Percentiles rank a stretch among this genome's conserved stretches.
These are phyloP conservation scores for Siderastrea siderea DNA, from an alignment of 92 coral and sea anemone genomes.

Conservation along the genomic window DNA sequence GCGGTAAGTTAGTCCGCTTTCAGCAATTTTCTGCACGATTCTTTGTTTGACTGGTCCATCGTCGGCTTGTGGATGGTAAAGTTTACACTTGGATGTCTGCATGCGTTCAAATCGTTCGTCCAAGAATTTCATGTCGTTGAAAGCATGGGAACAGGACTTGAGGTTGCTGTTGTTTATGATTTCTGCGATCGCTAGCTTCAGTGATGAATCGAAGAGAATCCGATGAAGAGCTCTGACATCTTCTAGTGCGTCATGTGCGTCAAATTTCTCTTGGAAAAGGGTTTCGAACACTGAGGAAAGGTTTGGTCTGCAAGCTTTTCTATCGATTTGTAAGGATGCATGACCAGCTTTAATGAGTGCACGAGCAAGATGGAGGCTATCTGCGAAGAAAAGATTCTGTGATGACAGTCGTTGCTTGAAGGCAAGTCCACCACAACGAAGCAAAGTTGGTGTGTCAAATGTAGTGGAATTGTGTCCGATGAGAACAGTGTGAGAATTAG, in stretches of 20 bases:
- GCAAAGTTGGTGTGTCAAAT: slow-evolving; percentile 48
- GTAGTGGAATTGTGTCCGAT: slow-evolving; percentile 50
- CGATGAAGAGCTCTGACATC: slow-evolving; percentile 58
- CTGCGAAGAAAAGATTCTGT: slow-evolving; percentile 40
- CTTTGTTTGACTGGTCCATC: slow-evolving; percentile 33
- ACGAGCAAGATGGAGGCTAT: slow-evolving; percentile 52
- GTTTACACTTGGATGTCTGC: slow-evolving; percentile 51
- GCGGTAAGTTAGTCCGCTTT: slow-evolving; percentile 2
- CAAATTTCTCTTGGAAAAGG: slow-evolving; percentile 44
- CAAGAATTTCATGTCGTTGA: slow-evolving; percentile 41
- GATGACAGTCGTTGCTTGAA: slow-evolving; percentile 28
- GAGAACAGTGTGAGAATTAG: background rate
- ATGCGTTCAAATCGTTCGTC: slow-evolving; percentile 50
- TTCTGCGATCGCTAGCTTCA: slow-evolving; percentile 40
- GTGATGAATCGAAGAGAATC: slow-evolving; percentile 52
- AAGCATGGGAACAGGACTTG: slow-evolving; percentile 33
- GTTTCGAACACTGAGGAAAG: slow-evolving; percentile 7
- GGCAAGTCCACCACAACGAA: slow-evolving; percentile 31
- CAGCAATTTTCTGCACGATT: slow-evolving; percentile 12
- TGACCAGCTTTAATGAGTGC: slow-evolving; percentile 34
- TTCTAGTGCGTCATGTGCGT: slow-evolving; percentile 70
- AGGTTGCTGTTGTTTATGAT: slow-evolving; percentile 46
- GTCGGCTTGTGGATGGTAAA: slow-evolving; percentile 17
- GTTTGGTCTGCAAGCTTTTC: slow-evolving; percentile 24
- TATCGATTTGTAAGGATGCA: slow-evolving; percentile 1